Evolutionary conservation across 2,113 vertebrate genomes (phyloP), one percentile per base, ranked within the genome.

Genomic region (Ancistrus triradiatus): DNA sequence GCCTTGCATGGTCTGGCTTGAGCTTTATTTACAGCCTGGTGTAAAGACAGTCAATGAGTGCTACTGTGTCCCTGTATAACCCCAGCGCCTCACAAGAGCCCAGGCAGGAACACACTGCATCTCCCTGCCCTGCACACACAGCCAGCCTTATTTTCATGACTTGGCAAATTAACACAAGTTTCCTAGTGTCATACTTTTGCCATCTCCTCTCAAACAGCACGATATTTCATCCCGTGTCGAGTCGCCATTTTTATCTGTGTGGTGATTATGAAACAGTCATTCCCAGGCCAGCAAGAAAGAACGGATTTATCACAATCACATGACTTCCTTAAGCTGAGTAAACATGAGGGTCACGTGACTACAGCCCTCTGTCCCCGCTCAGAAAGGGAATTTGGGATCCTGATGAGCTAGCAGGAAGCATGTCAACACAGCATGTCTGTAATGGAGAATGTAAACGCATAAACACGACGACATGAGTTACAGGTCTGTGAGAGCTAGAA

Each of bases 81-180:
- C 53, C 37, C 66, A 35, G 57, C 61, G 80, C 58, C 78, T 78
- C 65, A 72, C 56, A 64, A 13, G 60, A 80, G 3, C 63, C 62
- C 49, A 44, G 19, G 13, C 43, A 62, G 15, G 27, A 33, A 57
- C 77, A 77, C 50, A 74, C 61, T 18, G 69, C 58, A 53, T 49
- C 44, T 7, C 59, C 25, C 18, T 2, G 33, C 14, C 18, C 15
- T 10, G 9, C 6, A 18, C 7, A 15, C 11, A 19, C 43, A 42
- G 14, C 11, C 25, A 15, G 27, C 63, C 48, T 67, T 38, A 40
- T 55, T 42, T 62, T n/a, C 47, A 18, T 13, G 50, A 69, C 5
- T 35, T 59, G 27, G 27, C 27, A 31, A n/a, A n/a, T n/a, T n/a
- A n/a, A n/a, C n/a, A n/a, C n/a, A n/a, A n/a, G n/a, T n/a, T n/a